Conservation (phyloP, 1,140 invertebrate genomes). For the Ganaspis sp. region DNA sequence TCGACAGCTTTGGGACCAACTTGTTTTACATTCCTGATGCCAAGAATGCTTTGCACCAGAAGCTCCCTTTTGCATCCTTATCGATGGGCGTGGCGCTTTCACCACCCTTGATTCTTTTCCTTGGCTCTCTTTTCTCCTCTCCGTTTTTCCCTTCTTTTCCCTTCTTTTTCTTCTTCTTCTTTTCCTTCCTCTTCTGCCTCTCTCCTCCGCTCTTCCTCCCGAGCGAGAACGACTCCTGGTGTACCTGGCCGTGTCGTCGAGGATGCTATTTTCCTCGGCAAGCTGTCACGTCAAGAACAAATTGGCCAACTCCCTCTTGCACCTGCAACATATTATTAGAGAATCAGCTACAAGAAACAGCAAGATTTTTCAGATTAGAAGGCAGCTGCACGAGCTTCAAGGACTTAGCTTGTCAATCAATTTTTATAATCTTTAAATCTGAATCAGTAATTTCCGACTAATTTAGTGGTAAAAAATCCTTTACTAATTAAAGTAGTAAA, state of each 20-base stretch:
- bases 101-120: constrained; percentile 6
- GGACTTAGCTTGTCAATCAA: too few relatives aligned
- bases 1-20: constrained; percentile 28
- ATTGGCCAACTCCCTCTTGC: neutral
- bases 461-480: too few relatives aligned
- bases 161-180: constrained; percentile 28
- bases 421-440: too few relatives aligned
- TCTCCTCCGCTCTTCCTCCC: constrained; percentile 29
- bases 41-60: neutral
- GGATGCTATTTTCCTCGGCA: neutral
- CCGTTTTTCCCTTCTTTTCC: neutral
- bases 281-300: neutral
- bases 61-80: constrained; percentile 16
- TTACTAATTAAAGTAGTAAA: too few relatives aligned
- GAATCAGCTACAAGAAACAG: neutral
- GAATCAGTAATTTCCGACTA: too few relatives aligned
- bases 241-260: constrained; percentile 27
- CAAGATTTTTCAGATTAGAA: neutral
- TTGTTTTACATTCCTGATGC: constrained; percentile 25
- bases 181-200: constrained; percentile 30
- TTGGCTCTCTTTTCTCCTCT: neutral
- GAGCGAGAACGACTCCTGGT: constrained; percentile 41
- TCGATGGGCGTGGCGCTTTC: neutral
- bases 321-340: constrained; percentile 22
- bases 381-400: neutral